phyloP scores from a whole-genome alignment of 2,113 vertebrate genomes.

The Pygoscelis antarcticus region DNA sequence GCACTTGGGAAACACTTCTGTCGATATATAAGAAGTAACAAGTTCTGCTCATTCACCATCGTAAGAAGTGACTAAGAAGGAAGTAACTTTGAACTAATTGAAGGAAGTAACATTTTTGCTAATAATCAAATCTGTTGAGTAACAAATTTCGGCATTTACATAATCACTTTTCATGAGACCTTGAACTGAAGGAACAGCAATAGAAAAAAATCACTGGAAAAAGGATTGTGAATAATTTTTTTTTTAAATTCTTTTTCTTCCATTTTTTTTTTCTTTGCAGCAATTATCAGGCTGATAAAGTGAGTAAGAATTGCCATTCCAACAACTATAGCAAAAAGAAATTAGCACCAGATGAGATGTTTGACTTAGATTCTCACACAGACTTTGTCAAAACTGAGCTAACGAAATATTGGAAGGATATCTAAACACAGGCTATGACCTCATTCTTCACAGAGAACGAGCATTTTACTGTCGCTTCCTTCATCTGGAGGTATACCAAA shows the following conservation, averaged over 20 bases:
- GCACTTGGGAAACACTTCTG: neutral
- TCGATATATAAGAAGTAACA: neutral
- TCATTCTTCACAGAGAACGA: neutral
- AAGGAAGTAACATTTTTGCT: neutral
- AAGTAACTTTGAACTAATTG: neutral
- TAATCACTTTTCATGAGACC: neutral
- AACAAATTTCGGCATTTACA: neutral
- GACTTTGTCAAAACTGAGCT: neutral
- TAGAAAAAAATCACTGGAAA: neutral
- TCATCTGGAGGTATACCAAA: neutral
- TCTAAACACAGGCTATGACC: neutral
- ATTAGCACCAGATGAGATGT: neutral
- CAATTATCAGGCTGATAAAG: neutral
- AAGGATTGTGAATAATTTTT: neutral
- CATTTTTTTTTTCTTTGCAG: neutral
- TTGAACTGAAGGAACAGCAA: neutral
- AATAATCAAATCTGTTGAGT: neutral
- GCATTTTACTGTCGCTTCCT: neutral
- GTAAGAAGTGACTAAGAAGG: neutral
- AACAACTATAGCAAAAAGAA: neutral
- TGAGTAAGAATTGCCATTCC: neutral
- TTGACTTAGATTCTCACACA: neutral
- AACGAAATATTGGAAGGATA: neutral
- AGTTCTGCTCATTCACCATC: neutral
- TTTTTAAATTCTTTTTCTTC: accelerated